Evolutionary conservation across 1,140 invertebrate species (phyloP).

Genomic region (Zaprionus camerounensis): DNA sequence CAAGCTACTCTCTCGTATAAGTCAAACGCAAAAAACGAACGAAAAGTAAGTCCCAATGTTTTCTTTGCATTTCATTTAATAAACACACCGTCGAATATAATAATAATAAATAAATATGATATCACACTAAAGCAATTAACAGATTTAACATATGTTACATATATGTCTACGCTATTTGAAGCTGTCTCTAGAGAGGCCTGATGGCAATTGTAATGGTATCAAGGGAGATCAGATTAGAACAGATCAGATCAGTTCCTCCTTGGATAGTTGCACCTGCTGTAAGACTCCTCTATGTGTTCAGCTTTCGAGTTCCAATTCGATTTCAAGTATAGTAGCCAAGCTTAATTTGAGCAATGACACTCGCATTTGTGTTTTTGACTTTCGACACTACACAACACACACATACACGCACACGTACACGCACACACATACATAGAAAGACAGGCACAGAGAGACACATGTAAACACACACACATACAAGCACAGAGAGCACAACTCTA

Average conservation of each 20-base stretch:
- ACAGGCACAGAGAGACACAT: neutral
- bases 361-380: slow-evolving; percentile 38
- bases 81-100: slow-evolving; percentile 37
- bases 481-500: neutral
- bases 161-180: neutral
- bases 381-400: slow-evolving; percentile 39
- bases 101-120: slow-evolving; percentile 12
- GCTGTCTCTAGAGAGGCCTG: neutral
- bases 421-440: neutral
- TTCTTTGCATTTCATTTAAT: slow-evolving; percentile 58
- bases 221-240: neutral
- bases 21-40: slow-evolving; percentile 76
- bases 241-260: neutral
- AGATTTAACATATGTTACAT: neutral
- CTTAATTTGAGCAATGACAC: slow-evolving; percentile 17
- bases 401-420: slow-evolving; percentile 13
- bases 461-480: slow-evolving; percentile 19
- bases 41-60: slow-evolving; percentile 80
- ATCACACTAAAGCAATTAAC: slow-evolving; percentile 5
- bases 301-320: neutral
- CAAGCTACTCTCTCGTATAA: slow-evolving; percentile 58
- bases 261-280: neutral
- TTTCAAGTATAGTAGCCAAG: slow-evolving; percentile 19
- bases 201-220: neutral
- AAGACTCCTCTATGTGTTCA: neutral